Evolutionary conservation across 37 sponge, comb jelly and placozoan genomes (phyloP), one percentile per base, ranked within the genome.

Genomic region (Oopsacas minuta): DNA sequence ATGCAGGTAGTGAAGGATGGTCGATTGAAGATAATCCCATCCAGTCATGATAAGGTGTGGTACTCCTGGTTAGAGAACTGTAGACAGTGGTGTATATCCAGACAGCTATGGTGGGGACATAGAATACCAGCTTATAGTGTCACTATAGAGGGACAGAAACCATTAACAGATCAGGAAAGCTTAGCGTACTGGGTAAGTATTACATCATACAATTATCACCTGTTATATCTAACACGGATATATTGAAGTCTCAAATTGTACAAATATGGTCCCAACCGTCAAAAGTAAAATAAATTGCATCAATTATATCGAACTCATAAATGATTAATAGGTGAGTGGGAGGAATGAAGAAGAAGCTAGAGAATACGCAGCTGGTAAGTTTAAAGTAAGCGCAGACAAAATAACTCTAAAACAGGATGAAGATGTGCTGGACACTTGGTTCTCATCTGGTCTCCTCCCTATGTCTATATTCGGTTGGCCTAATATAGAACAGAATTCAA

Each of bases 61-160:
- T 97, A 85, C 86, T 42, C 37, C 30, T 93, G 94, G 94, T 83
- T 94, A 84, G 94, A 90, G 83, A 94, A 91, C 85, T 86, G 85
- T 49, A 88, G 87, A 85, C 90, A 91, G 52, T 97, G 99, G 99
- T 97, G 99, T 85, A 94, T 97, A 81, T 97, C 99, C 39, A 86
- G 99, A 0, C 99, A 97, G 89, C 90, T 97, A 34, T 97, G 99
- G 99, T 97, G 99, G 99, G 99, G 99, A 8, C 99, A 97, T 53
- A 88, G 96, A 20, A 94, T 97, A 36, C 99, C 99, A 0, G 99
- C 99, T 49, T 97, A 97, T 90, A 90, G 86, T 75, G 91, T 91
- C 35, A 37, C 94, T 36, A 86, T 91, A 37, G 53, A 42, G 52
- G 52, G 84, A 83, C 42, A 87, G 75, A 3, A 82, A 35, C 37